A percentile compares a stretch with the other conserved stretches of the same genome.
These are phyloP conservation scores for Enteromius argenteus DNA, from an alignment of 2,797 vertebrate species.

Conservation along the genomic window DNA sequence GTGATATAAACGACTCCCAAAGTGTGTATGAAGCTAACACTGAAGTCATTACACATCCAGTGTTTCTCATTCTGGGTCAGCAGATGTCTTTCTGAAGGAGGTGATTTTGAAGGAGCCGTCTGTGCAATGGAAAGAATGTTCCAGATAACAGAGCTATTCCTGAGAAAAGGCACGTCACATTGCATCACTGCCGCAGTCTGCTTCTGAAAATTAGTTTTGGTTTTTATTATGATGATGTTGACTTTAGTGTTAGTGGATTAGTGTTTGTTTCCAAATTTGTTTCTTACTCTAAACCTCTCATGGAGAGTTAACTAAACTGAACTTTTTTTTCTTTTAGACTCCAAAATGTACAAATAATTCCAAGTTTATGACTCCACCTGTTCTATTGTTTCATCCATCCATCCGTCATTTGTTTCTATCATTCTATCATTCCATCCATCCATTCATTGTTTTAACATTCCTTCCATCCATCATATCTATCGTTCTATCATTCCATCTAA, in stretches of 20 bases:
- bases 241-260: not conserved
- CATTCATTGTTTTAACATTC: too few relatives aligned
- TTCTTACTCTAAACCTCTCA: not conserved
- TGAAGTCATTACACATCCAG: conserved; percentile 32
- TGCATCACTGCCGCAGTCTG: not conserved
- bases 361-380: not conserved
- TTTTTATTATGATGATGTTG: not conserved
- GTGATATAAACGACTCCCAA: conserved; percentile 15
- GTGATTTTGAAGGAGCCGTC: conserved; percentile 25
- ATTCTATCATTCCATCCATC: not conserved
- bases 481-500: not conserved
- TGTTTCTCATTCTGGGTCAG: conserved; percentile 39
- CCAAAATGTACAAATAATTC: not conserved
- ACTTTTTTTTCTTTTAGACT: not conserved
- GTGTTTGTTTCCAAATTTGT: not conserved
- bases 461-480: not conserved
- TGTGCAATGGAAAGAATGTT: conserved; percentile 33
- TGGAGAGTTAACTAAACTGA: not conserved
- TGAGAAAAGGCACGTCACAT: conserved; percentile 1
- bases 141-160: conserved; percentile 40
- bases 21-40: conserved; percentile 2
- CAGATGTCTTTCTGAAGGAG: conserved; percentile 43
- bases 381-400: not conserved
- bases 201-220: not conserved
- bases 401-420: too few relatives aligned